Evolutionary conservation across 2,888 invertebrate species (phyloP).

Genomic region (Morpho helenor): DNA sequence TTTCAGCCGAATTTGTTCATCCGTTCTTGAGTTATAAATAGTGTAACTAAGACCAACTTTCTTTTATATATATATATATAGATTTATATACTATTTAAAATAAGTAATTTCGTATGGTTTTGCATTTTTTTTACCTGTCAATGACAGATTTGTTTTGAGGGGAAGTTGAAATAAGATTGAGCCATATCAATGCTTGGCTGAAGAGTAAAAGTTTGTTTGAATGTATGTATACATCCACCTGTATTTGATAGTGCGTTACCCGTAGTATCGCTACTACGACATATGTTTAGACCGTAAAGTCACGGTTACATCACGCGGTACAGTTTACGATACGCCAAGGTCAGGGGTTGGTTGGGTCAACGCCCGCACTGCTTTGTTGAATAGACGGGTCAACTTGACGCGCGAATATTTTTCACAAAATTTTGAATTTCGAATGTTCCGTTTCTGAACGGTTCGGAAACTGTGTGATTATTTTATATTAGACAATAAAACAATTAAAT

Average conservation of each 20-base stretch:
- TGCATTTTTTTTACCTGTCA: too few relatives aligned
- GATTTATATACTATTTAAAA: too few relatives aligned
- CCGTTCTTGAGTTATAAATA: too few relatives aligned
- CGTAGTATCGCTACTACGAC: conserved; percentile 8
- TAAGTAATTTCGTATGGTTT: too few relatives aligned
- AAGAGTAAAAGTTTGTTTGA: too few relatives aligned
- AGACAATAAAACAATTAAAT: not conserved
- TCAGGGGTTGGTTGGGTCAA: conserved; percentile 77
- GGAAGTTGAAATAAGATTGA: too few relatives aligned
- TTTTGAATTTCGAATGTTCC: conserved; percentile 20
- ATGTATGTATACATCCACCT: too few relatives aligned
- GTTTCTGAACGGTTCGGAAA: conserved; percentile 3
- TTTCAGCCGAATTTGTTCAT: too few relatives aligned
- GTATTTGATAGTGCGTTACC: not conserved
- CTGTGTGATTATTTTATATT: not conserved
- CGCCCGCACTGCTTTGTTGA: conserved; percentile 58
- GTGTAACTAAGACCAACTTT: too few relatives aligned
- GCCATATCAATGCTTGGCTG: too few relatives aligned
- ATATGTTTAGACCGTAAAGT: conserved; percentile 32
- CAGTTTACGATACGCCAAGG: conserved; percentile 75
- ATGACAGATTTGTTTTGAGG: too few relatives aligned
- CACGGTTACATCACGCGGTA: conserved; percentile 63
- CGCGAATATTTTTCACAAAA: conserved; percentile 31
- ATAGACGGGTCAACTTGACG: conserved; percentile 58
- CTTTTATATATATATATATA: too few relatives aligned